These are phyloP conservation scores for Cerastis leucographa DNA, from an alignment of 2,888 invertebrate genomes.

Conservation along the genomic window DNA sequence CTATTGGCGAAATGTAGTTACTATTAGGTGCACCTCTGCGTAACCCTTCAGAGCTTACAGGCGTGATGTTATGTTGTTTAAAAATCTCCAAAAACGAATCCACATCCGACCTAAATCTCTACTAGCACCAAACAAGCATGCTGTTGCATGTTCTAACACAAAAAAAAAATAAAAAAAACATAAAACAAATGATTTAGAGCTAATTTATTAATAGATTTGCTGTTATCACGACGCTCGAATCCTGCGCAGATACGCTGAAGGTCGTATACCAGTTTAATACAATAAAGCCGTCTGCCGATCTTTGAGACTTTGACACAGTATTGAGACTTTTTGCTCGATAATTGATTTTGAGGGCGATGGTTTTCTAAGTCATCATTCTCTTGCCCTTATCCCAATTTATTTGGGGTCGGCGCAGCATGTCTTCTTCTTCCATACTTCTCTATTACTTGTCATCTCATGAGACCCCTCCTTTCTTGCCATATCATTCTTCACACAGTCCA, in stretches of 20 bases:
- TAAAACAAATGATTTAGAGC: slow-evolving; percentile 59
- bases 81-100: not conserved
- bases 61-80: no score
- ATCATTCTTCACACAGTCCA: no score
- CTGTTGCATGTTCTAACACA: slow-evolving; percentile 14
- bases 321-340: not conserved
- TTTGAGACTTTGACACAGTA: slow-evolving; percentile 32
- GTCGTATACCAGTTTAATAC: slow-evolving; percentile 61
- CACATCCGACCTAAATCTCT: not conserved
- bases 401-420: no score
- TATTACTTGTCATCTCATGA: no score
- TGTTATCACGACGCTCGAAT: slow-evolving; percentile 61
- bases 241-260: slow-evolving; percentile 65
- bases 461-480: no score
- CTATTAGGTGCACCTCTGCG: no score
- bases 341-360: not conserved
- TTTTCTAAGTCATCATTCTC: no score
- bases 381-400: no score
- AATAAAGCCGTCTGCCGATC: slow-evolving; percentile 46
- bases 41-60: no score
- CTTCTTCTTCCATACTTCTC: no score
- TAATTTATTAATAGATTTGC: slow-evolving; percentile 62
- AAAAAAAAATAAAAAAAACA: slow-evolving; percentile 49
- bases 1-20: no score
- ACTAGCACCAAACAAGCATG: not conserved